Evolutionary conservation across 2,113 vertebrate species (phyloP), one percentile per base, ranked within the genome.

Genomic region (Dasypus novemcinctus): DNA sequence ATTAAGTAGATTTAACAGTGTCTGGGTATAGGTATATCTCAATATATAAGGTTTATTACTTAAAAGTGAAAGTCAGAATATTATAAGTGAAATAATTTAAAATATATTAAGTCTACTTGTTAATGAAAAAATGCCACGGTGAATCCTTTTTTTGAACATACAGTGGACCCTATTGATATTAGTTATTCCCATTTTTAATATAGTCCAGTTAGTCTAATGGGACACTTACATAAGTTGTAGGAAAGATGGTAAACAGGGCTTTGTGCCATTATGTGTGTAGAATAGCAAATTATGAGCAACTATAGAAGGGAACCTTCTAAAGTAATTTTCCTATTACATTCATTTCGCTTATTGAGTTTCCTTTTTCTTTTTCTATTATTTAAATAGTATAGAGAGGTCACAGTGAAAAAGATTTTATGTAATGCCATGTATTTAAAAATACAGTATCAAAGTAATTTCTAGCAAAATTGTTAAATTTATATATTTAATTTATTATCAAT

Each of bases 321-420:
- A 46, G 1, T 0, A 1, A 43, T 61, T 46, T 91, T 81, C 20
- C 15, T 90, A 13, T 76, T 92, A 29, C 3, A 52, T 94, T 93
- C 95, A 38, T 86, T 96, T 79, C 84, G n/a, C 14, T 92, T 85
- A 41, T 49, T 89, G 59, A 49, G 92, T 83, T 80, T 31, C 10
- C 21, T 80, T 1, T 94, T 5, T 63, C 13, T 20, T 74, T 68
- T 87, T 86, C 36, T 33, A 31, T 96, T 88, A 69, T 91, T 90
- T 63, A 90, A 71, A 88, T 75, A 76, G 64, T 78, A 71, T 46
- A 93, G 81, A 41, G 36, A 95, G 93, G 91, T 72, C 72, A 87
- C 63, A 36, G 68, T 96, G 83, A 90, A 97, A 95, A 95, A 96
- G 11, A 81, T 90, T 93, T 88, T 80, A 9, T 87, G n/a, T 63